These are phyloP conservation scores for Pseudopipra pipra DNA, from an alignment of 2,113 vertebrate genomes.

Conservation along the genomic window DNA sequence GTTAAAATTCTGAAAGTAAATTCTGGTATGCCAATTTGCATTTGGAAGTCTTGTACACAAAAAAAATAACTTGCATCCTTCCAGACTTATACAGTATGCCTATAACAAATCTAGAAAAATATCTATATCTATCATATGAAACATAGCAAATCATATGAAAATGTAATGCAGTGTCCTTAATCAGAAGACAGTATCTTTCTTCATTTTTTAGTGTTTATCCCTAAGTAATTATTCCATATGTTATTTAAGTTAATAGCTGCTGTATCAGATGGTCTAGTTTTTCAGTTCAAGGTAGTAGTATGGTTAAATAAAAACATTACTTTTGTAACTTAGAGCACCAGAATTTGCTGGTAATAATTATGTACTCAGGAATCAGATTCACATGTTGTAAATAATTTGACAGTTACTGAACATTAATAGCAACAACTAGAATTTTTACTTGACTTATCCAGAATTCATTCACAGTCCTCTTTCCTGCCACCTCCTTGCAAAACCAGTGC, in stretches of 20 bases:
- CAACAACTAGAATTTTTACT: not conserved
- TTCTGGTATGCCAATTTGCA: not conserved
- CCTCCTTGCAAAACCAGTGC: not conserved
- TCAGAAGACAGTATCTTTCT: not conserved
- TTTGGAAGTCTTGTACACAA: not conserved
- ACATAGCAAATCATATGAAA: not conserved
- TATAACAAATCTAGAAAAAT: not conserved
- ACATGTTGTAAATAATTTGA: not conserved
- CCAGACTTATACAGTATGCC: not conserved
- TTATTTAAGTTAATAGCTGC: not conserved
- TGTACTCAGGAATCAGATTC: not conserved
- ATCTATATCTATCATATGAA: not conserved
- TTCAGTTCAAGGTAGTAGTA: not conserved
- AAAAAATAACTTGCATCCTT: not conserved
- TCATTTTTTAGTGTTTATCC: not conserved
- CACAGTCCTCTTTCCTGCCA: not conserved
- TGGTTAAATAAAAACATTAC: not conserved
- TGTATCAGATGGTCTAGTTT: not conserved
- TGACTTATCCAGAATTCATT: not conserved
- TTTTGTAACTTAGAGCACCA: not conserved
- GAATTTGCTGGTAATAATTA: not conserved
- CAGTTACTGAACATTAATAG: not conserved
- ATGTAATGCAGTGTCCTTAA: not conserved
- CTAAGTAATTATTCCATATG: not conserved
- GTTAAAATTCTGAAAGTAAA: not conserved